Evolutionary conservation across 2,797 vertebrate species (phyloP).

Genomic region (Graptemys geographica): DNA sequence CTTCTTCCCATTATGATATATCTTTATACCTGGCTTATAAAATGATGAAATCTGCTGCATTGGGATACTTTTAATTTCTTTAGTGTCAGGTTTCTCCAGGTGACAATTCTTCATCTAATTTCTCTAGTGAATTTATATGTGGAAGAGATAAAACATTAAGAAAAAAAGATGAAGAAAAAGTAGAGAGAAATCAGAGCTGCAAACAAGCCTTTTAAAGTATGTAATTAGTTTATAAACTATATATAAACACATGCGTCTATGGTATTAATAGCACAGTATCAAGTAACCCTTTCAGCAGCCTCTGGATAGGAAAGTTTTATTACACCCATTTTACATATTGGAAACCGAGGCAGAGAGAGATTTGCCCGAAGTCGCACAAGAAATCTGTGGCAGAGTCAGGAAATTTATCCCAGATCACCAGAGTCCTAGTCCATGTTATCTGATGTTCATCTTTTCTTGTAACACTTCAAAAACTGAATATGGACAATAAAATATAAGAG

Average conservation of each 20-base stretch:
- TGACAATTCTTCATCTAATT: constrained; percentile 27
- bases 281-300: background rate
- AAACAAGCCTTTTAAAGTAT: background rate
- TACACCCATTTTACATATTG: background rate
- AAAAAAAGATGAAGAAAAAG: constrained; percentile 23
- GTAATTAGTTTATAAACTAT: background rate
- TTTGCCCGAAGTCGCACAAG: background rate
- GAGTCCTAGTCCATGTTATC: background rate
- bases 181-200: background rate
- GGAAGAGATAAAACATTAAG: constrained; percentile 5
- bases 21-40: constrained; percentile 40
- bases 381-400: background rate
- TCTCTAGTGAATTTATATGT: background rate
- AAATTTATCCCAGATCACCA: background rate
- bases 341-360: background rate
- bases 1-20: constrained; percentile 23
- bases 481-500: background rate
- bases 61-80: constrained; percentile 46
- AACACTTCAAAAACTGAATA: background rate
- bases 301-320: background rate
- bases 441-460: background rate
- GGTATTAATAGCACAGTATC: background rate
- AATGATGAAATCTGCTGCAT: constrained; percentile 26
- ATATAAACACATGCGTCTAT: background rate
- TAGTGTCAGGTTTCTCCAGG: constrained; percentile 21